Base-by-base conservation (phyloP, 2,888 invertebrate species). In the Lepeophtheirus nordmannii region DNA sequence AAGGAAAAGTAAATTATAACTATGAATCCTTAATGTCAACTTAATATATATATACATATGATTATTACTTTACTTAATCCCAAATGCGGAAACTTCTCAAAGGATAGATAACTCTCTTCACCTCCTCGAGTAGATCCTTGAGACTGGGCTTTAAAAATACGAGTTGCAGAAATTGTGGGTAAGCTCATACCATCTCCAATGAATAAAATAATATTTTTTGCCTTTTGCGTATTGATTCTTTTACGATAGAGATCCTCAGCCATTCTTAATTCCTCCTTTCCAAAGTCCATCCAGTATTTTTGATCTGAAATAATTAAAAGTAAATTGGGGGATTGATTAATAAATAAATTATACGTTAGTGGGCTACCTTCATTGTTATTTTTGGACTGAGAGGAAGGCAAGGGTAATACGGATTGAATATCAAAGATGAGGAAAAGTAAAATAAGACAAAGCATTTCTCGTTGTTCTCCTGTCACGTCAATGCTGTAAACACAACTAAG, bases 131-230 rank as follows among this genome's bases (percentile, higher is more conserved):
- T 59, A 38, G 17, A 30, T 30, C 23, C 22, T 22, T 11, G 20
- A 11, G 14, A 17, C 72, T 85, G 85, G 0, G 87, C 89, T 11
- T 84, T 76, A 71, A 85, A 83, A 0, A 83, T 83, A 69, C 90
- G 80, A 0, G 87, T 82, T 0, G 89, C 87, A 0, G 86, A 83
- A 17, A 88, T 75, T 0, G 90, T 90, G 0, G 88, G 80, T 62
- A 89, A 79, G 37, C 88, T 87, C 89, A 91, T 88, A 1, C 90
- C 90, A 72, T 91, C 90, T 0, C 90, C 90, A 20, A 91, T 77
- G 72, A 89, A 89, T 67, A 89, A 73, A 67, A 90, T 87, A 0
- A 88, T 80, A 75, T 89, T 90, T 70, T 75, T 77, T 41, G 78
- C 78, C 41, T 30, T n/a, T 10, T 62, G 1, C 7, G 57, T 57